phyloP scores from a whole-genome alignment of 2,113 vertebrate genomes.

The Plecturocebus donacophilus region DNA sequence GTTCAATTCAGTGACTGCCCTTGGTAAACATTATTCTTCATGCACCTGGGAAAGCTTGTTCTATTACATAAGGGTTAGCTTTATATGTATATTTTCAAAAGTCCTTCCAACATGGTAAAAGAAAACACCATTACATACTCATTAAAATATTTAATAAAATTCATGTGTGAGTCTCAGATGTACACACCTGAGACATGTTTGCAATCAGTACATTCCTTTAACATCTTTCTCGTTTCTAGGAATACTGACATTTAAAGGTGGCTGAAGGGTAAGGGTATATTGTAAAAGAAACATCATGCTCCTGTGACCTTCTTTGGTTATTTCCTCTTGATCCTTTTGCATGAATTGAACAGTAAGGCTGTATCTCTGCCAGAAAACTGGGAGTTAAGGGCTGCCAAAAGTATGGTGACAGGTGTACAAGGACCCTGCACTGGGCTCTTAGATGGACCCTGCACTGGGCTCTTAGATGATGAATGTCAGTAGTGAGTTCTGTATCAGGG shows the following conservation, averaged over 20 bases:
- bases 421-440: not conserved
- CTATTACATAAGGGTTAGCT: conserved; percentile 57
- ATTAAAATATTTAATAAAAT: conserved; percentile 51
- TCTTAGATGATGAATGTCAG: not conserved
- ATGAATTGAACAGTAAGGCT: not conserved
- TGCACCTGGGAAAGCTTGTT: conserved; percentile 14
- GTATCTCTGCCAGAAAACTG: not conserved
- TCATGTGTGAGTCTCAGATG: not conserved
- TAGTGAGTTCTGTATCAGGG: not conserved
- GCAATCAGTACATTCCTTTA: not conserved
- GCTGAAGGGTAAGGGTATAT: not conserved
- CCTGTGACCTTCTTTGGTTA: conserved; percentile 6
- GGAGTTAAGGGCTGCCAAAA: not conserved
- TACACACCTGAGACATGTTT: conserved; percentile 39
- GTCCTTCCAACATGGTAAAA: conserved; percentile 43
- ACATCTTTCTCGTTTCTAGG: not conserved
- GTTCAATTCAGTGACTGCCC: conserved; percentile 58
- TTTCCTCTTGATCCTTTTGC: conserved; percentile 33
- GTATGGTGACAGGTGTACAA: accelerated
- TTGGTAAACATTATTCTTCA: conserved; percentile 69
- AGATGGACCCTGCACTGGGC: not conserved
- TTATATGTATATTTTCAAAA: conserved; percentile 67
- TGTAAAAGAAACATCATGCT: conserved; percentile 35
- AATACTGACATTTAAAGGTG: not conserved
- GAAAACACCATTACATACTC: conserved; percentile 55